Conservation (phyloP, 2,888 invertebrate genomes). For the Leuctra nigra region DNA sequence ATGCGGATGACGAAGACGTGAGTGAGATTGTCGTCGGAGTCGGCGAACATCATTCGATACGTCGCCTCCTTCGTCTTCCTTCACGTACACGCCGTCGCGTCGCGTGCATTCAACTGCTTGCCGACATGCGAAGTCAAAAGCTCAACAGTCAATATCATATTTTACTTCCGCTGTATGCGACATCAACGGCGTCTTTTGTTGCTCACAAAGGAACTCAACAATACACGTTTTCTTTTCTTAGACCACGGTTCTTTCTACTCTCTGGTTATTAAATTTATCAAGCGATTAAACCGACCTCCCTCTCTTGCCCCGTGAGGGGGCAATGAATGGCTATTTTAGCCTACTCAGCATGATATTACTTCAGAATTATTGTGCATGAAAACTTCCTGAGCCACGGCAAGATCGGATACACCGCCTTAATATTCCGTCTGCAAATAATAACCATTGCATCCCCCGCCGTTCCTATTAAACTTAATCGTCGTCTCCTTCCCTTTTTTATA, state of each 20-base stretch:
- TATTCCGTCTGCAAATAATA: constrained; percentile 10
- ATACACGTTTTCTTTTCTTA: constrained; percentile 9
- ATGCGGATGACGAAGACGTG: too few species aligned
- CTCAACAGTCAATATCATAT: too few species aligned
- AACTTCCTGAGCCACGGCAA: background rate
- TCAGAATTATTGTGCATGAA: background rate
- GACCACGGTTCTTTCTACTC: background rate
- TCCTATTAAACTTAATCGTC: constrained; percentile 14
- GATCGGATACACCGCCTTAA: background rate
- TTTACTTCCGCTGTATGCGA: too few species aligned
- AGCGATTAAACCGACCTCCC: background rate
- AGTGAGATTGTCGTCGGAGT: too few species aligned
- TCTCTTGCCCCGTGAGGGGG: background rate
- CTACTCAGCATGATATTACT: background rate
- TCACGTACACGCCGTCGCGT: too few species aligned
- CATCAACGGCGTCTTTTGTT: too few species aligned
- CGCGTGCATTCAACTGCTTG: too few species aligned
- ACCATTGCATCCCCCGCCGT: background rate
- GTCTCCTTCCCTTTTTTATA: background rate
- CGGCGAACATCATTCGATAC: too few species aligned
- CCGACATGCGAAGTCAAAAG: too few species aligned
- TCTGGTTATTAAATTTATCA: constrained; percentile 7
- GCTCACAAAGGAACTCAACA: background rate
- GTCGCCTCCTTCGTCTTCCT: too few species aligned
- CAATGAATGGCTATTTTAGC: background rate